Conservation (phyloP, 2,113 vertebrate species). For the Ranitomeya variabilis region DNA sequence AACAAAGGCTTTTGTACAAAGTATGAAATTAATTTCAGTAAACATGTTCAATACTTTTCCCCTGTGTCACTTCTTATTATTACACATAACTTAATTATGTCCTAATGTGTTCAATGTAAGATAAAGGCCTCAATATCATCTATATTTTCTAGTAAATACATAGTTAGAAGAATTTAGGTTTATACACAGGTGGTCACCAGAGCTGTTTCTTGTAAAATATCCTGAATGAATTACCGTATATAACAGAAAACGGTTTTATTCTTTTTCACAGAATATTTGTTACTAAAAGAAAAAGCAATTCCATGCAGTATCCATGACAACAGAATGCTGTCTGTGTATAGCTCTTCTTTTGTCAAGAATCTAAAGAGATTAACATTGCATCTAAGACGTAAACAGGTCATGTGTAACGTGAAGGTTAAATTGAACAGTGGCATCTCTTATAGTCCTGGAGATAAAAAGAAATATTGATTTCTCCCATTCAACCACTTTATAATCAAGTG, state of each 20-base stretch:
- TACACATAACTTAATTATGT: too few species aligned
- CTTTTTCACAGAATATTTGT: not conserved
- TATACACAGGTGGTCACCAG: too few species aligned
- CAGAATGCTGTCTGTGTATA: not conserved
- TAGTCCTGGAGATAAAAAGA: conserved; percentile 14
- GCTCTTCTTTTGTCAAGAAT: not conserved
- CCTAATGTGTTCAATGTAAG: too few species aligned
- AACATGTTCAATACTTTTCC: too few species aligned
- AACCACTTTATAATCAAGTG: conserved; percentile 18
- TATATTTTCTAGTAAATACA: too few species aligned
- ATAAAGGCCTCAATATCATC: too few species aligned
- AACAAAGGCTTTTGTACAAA: too few species aligned
- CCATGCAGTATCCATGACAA: not conserved
- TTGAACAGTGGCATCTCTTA: conserved; percentile 17
- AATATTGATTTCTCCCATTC: conserved; percentile 46
- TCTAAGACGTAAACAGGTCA: conserved; percentile 19
- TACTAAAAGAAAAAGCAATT: not conserved
- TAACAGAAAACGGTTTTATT: not conserved
- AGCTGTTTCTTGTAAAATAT: too few species aligned
- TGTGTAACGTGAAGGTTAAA: conserved; percentile 40
- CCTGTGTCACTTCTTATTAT: too few species aligned
- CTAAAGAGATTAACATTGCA: conserved; percentile 3
- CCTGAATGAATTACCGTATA: not conserved
- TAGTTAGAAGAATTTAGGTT: too few species aligned
- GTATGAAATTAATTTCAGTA: too few species aligned